phyloP scores from a whole-genome alignment of 2,113 vertebrate species.

The Isichthys henryi region DNA sequence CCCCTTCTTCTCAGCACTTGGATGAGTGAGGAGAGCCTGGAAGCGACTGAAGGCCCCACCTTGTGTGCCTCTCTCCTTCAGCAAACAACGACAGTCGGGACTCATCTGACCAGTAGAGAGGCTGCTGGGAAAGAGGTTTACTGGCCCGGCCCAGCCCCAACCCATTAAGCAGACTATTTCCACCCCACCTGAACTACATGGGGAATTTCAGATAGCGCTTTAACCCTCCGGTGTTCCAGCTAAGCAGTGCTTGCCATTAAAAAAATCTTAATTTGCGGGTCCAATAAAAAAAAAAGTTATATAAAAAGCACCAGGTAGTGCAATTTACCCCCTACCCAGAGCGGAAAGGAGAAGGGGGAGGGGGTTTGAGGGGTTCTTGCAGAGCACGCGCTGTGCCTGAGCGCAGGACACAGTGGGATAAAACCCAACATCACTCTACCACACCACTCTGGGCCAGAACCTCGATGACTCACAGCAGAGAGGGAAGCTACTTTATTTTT shows the following conservation, averaged over 20 bases:
- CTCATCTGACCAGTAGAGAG: background rate
- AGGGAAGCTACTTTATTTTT: background rate
- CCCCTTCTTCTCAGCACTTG: conserved; percentile 24
- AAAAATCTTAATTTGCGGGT: background rate
- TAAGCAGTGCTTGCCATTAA: conserved; percentile 31
- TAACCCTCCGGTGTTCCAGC: conserved; percentile 20
- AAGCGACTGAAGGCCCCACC: conserved; percentile 22
- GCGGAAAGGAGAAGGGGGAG: background rate
- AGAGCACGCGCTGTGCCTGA: no score
- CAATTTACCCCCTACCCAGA: background rate
- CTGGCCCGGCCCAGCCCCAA: background rate
- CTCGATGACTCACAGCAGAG: background rate
- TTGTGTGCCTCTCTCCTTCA: background rate
- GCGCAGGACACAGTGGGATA: background rate
- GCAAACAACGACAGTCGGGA: background rate
- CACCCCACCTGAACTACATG: background rate
- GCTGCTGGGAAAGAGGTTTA: background rate
- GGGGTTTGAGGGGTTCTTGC: background rate
- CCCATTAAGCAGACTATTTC: background rate
- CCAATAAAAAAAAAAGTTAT: background rate
- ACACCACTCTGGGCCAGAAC: background rate
- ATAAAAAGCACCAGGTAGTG: background rate
- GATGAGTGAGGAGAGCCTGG: conserved; percentile 35
- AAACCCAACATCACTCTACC: background rate
- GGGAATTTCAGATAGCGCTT: conserved; percentile 34